Percentiles rank a stretch among this genome's conserved stretches.
Conservation (phyloP, 2,797 vertebrate species). For the Gymnodraco acuticeps region DNA sequence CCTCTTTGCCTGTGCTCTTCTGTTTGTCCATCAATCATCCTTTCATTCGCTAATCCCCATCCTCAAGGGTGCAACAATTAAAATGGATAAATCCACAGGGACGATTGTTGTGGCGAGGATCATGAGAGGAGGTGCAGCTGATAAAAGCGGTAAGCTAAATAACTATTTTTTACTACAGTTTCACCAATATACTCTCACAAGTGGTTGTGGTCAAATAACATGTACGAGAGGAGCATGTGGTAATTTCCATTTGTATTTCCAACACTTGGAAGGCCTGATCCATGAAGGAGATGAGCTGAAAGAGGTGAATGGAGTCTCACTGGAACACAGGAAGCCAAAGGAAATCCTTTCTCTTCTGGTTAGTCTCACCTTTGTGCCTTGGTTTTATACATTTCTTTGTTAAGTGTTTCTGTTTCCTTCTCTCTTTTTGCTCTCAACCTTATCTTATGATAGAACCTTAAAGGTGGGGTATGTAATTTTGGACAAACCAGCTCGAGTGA, state of each 20-base stretch:
- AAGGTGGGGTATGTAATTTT: too few species aligned
- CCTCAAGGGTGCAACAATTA: constrained; percentile 91
- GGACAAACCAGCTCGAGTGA: too few species aligned
- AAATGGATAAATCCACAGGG: constrained; percentile 88
- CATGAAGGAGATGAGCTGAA: constrained; percentile 93
- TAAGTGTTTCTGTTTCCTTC: constrained; percentile 6
- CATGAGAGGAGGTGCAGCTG: constrained; percentile 93
- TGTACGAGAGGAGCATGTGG: background rate
- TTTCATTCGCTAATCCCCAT: constrained; percentile 11
- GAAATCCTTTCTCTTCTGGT: constrained; percentile 95
- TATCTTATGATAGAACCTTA: background rate
- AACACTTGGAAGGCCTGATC: constrained; percentile 88
- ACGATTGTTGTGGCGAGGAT: constrained; percentile 92
- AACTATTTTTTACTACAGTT: background rate
- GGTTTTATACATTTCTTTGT: background rate
- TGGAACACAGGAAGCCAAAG: constrained; percentile 91
- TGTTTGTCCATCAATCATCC: constrained; percentile 20
- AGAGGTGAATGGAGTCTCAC: constrained; percentile 93
- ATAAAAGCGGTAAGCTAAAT: constrained; percentile 89
- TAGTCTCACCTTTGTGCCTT: constrained; percentile 44
- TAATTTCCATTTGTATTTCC: constrained; percentile 27
- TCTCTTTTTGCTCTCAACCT: background rate
- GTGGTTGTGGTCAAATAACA: background rate
- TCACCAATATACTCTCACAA: background rate
- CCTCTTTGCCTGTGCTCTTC: constrained; percentile 37